These are phyloP conservation scores for Nephrotoma appendiculata DNA, from an alignment of 2,888 invertebrate genomes.

Conservation along the genomic window DNA sequence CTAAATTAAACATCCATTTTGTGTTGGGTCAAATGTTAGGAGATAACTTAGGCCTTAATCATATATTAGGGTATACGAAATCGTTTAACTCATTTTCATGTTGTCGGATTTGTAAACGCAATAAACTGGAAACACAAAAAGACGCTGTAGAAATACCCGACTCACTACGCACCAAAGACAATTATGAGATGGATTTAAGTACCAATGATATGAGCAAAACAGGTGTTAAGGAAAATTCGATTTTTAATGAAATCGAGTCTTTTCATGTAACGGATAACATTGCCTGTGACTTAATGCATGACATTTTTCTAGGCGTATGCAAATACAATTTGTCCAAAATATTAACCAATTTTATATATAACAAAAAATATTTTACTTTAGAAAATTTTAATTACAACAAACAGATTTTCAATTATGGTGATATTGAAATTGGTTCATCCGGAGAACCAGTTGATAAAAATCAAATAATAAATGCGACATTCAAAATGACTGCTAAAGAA, in stretches of 20 bases:
- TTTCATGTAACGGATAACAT: not conserved
- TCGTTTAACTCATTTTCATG: no score
- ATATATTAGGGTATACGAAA: no score
- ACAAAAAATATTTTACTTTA: not conserved
- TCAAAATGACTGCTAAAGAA: slow-evolving; percentile 3
- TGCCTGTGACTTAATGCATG: slow-evolving; percentile 5
- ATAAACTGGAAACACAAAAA: no score
- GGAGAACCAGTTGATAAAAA: not conserved
- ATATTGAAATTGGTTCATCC: slow-evolving; percentile 8
- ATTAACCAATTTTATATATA: not conserved
- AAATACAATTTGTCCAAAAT: slow-evolving; percentile 3
- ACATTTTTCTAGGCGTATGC: slow-evolving; percentile 1
- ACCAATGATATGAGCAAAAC: not conserved
- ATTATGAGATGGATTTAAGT: not conserved
- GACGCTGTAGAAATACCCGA: no score
- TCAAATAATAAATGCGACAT: not conserved
- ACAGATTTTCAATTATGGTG: slow-evolving; percentile 9
- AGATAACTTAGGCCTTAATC: no score
- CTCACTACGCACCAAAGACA: no score
- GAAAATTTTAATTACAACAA: not conserved
- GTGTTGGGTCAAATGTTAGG: not conserved
- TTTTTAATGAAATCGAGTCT: not conserved
- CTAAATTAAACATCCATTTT: not conserved
- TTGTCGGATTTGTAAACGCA: no score
- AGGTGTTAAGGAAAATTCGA: not conserved